phyloP scores from a whole-genome alignment of 92 coral and sea anemone species.

The Phenganax subtilis region DNA sequence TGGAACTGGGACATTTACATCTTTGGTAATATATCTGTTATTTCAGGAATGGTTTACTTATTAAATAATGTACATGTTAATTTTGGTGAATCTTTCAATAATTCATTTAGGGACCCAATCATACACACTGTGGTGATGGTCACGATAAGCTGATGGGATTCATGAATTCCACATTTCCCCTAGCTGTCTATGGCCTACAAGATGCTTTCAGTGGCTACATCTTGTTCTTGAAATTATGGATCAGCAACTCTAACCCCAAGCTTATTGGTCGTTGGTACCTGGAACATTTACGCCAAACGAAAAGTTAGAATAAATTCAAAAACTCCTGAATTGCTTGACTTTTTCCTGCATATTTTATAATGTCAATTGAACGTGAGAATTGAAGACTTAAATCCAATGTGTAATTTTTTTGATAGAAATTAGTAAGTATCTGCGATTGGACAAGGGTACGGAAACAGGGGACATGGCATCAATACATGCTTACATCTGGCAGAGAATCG shows the following conservation, averaged over 20 bases:
- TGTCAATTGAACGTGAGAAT: neutral
- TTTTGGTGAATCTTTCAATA: neutral
- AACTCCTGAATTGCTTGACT: neutral
- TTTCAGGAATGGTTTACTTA: neutral
- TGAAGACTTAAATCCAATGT: neutral
- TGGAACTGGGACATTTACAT: constrained; percentile 45
- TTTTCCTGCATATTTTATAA: neutral
- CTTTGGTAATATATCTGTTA: constrained; percentile 15
- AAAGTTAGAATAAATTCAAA: neutral
- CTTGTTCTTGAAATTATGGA: neutral
- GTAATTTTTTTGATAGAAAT: constrained; percentile 20
- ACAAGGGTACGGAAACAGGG: constrained; percentile 34
- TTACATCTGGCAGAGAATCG: neutral
- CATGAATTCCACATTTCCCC: constrained; percentile 28
- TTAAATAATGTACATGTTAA: too few species aligned
- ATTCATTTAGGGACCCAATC: constrained; percentile 27
- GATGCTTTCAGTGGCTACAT: constrained; percentile 36
- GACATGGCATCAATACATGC: constrained; percentile 29
- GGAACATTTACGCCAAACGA: neutral
- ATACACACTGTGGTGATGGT: constrained; percentile 29
- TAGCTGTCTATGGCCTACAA: constrained; percentile 40
- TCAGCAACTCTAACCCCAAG: neutral
- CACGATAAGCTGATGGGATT: constrained; percentile 38
- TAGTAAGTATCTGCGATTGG: constrained; percentile 29
- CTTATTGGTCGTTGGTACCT: constrained; percentile 13